Conservation (phyloP, 2,113 vertebrate genomes). For the Gavialis gangeticus region DNA sequence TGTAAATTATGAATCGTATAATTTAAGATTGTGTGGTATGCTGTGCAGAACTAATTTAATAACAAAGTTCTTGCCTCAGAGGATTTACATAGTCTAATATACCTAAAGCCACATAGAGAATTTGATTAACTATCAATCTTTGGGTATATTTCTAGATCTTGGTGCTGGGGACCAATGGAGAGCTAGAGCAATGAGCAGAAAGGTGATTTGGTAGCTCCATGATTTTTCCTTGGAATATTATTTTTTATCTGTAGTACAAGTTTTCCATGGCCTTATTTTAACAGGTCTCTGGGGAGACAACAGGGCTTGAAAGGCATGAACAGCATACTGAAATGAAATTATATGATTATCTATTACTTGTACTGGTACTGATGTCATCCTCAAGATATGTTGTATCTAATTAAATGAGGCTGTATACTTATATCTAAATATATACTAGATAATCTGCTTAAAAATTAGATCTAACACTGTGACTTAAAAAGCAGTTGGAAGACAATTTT, state of each 20-base stretch:
- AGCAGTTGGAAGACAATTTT: neutral
- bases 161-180: neutral
- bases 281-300: neutral
- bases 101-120: neutral
- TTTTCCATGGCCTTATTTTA: neutral
- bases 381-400: neutral
- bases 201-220: neutral
- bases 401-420: neutral
- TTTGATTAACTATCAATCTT: neutral
- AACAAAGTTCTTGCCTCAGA: neutral
- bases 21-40: neutral
- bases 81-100: neutral
- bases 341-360: neutral
- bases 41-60: neutral
- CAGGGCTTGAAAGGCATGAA: neutral
- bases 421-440: neutral
- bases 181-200: neutral
- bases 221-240: neutral
- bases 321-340: neutral
- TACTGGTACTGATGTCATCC: neutral
- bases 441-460: neutral
- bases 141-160: neutral
- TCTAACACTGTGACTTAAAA: neutral
- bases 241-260: neutral
- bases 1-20: neutral